These are phyloP conservation scores for Alauda arvensis DNA, from an alignment of 2,797 vertebrate genomes.

Conservation along the genomic window DNA sequence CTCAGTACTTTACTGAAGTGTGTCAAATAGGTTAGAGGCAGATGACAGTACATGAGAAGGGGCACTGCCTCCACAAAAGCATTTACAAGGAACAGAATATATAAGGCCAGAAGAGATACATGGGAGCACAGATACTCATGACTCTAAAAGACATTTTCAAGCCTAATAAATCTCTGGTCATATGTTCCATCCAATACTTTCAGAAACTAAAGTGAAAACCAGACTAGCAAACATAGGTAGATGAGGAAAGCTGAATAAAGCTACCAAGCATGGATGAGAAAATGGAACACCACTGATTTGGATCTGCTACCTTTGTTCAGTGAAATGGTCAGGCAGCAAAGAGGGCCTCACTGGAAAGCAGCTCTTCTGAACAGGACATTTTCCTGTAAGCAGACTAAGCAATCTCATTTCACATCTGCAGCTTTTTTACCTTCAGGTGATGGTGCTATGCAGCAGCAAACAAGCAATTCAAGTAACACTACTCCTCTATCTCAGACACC, in stretches of 20 bases:
- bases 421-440: background rate
- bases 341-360: background rate
- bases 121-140: background rate
- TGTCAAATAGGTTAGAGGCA: conserved; percentile 29
- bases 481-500: background rate
- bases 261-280: background rate
- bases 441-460: background rate
- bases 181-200: background rate
- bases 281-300: background rate
- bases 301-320: background rate
- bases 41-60: conserved; percentile 11
- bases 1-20: conserved; percentile 6
- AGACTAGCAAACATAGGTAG: background rate
- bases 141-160: background rate
- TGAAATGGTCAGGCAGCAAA: background rate
- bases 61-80: background rate
- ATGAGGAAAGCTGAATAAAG: background rate
- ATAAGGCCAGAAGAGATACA: background rate
- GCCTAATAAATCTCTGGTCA: background rate
- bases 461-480: background rate
- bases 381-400: background rate
- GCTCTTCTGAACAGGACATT: background rate
- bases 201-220: background rate
- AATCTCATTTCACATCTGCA: background rate
- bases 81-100: background rate